A percentile compares a stretch with the other conserved stretches of the same genome.
Evolutionary conservation across 2,888 invertebrate genomes (phyloP).

Genomic region (Neoaliturus tenellus): DNA sequence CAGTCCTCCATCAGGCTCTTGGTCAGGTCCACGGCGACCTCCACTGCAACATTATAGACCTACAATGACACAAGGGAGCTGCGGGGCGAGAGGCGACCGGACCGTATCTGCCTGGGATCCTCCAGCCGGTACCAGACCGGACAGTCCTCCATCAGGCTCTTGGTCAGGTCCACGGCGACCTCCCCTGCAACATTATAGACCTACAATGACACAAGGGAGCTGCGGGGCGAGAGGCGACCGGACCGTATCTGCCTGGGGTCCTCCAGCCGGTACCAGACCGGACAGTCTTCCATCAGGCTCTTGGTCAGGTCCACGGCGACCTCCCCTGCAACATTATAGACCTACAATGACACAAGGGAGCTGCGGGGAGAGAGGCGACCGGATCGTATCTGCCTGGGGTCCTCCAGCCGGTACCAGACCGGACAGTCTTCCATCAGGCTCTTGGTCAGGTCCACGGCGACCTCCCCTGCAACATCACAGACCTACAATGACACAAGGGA

Average conservation of each 20-base stretch:
- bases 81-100: slow-evolving; percentile 84
- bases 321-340: slow-evolving; percentile 73
- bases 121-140: slow-evolving; percentile 94
- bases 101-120: slow-evolving; percentile 83
- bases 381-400: slow-evolving; percentile 81
- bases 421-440: slow-evolving; percentile 92
- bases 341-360: slow-evolving; percentile 83
- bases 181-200: slow-evolving; percentile 73
- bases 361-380: slow-evolving; percentile 87
- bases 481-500: slow-evolving; percentile 85
- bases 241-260: slow-evolving; percentile 83
- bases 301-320: slow-evolving; percentile 84
- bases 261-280: slow-evolving; percentile 93
- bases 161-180: slow-evolving; percentile 82
- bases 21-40: slow-evolving; percentile 81
- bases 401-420: slow-evolving; percentile 93
- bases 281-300: slow-evolving; percentile 91
- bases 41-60: too few species aligned
- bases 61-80: slow-evolving; percentile 85
- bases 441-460: slow-evolving; percentile 84
- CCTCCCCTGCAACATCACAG: slow-evolving; percentile 73
- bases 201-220: slow-evolving; percentile 85
- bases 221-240: slow-evolving; percentile 85
- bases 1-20: slow-evolving; percentile 92
- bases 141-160: slow-evolving; percentile 91